Evolutionary conservation across 2,888 invertebrate species (phyloP), one percentile per base, ranked within the genome.

Genomic region (Tipula helvola): DNA sequence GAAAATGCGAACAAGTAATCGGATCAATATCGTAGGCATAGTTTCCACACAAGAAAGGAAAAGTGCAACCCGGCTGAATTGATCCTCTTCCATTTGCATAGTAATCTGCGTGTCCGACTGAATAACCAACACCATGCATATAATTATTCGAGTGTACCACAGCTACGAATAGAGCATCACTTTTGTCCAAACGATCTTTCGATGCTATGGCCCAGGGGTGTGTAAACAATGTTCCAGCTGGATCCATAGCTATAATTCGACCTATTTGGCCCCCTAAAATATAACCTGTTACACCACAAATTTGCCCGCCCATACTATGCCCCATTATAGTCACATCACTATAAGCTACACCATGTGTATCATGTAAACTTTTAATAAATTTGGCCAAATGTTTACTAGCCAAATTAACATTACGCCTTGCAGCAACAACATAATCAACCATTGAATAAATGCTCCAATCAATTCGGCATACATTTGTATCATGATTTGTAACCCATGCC

Each of bases 241-340:
- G 91, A 89, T 91, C 91, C 86, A 91, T 88, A 5, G 91, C 91
- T 87, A 91, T 91, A 87, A 91, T 91, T 88, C 91, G 90, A 87
- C 91, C 91, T 85, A 91, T 88, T 87, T 89, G 87, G 0, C 84
- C 84, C 0, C 91, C 90, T 2, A 91, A 88, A 83, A 89, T 89
- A 3, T 90, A 88, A 0, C 91, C 91, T 0, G 91, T 90, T 88
- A 90, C 90, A 1, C 91, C 91, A 5, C 90, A 91, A 2, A 91
- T 91, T 89, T 91, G 91, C 36, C 91, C 91, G 2, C 91, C 91
- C 87, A 91, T 88, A 87, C 91, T 91, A 44, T 91, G 91, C 5
- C 91, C 91, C 13, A 91, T 90, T 18, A 91, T 87, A 36, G 90
- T 91, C 2, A 91, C 89, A 88, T 90, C 90, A 8, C 13, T 5